These are phyloP conservation scores for Muntiacus reevesi DNA, from an alignment of 2,113 vertebrate genomes.

Conservation along the genomic window DNA sequence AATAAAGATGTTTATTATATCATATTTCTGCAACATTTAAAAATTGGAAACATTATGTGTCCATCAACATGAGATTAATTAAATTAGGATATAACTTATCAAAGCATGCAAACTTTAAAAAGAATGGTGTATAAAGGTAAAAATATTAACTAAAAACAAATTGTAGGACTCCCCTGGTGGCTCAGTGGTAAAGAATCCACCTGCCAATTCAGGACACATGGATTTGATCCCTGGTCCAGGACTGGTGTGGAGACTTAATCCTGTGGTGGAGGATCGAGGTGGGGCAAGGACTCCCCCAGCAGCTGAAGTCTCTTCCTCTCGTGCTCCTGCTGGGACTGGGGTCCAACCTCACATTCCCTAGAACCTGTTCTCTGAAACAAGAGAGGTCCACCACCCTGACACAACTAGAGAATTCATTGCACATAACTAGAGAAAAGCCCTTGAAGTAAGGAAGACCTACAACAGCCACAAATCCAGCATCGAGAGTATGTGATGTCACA, in stretches of 20 bases:
- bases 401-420: no score
- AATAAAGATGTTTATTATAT: not conserved
- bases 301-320: no score
- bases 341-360: not conserved
- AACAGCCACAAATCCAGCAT: not conserved
- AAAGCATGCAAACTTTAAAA: not conserved
- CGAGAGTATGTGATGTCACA: not conserved
- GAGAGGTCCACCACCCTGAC: no score
- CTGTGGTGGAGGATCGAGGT: no score
- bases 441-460: not conserved
- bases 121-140: not conserved
- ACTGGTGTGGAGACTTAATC: not conserved
- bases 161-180: not conserved
- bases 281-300: no score
- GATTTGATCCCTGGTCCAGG: not conserved
- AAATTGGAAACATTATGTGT: not conserved
- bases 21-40: not conserved
- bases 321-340: no score
- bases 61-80: not conserved
- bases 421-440: not conserved
- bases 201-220: not conserved
- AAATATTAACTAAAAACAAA: conserved; percentile 4
- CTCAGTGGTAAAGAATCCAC: not conserved
- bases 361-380: not conserved
- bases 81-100: not conserved